These are phyloP conservation scores for Nomada goodeniana DNA, from an alignment of 2,888 invertebrate genomes.

Conservation along the genomic window DNA sequence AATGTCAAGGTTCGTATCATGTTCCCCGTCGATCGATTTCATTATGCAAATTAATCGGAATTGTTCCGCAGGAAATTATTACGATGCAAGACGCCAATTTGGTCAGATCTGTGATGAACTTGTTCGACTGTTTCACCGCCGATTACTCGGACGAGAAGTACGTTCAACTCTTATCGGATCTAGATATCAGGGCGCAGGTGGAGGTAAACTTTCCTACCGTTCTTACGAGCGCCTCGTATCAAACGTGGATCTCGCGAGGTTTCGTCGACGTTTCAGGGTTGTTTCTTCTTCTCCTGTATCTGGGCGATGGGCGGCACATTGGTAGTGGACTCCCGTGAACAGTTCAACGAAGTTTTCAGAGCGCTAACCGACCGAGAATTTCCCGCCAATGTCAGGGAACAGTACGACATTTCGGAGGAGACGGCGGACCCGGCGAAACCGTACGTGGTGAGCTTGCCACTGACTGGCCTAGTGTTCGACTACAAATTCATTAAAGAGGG, in stretches of 20 bases:
- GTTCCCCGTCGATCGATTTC: conserved; percentile 32
- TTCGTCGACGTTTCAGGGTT: conserved; percentile 87
- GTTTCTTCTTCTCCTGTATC: conserved; percentile 96
- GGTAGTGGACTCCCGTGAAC: conserved; percentile 89
- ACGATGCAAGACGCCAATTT: conserved; percentile 94
- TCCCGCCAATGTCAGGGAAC: conserved; percentile 87
- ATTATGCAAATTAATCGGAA: neutral
- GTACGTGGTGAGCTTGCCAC: conserved; percentile 93
- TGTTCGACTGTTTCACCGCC: conserved; percentile 95
- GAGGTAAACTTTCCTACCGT: conserved; percentile 86
- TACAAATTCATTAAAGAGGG: conserved; percentile 96
- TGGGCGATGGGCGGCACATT: conserved; percentile 96
- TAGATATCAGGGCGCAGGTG: conserved; percentile 93
- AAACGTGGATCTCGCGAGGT: neutral
- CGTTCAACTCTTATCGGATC: conserved; percentile 89
- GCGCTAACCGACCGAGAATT: conserved; percentile 93
- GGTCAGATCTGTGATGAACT: conserved; percentile 91
- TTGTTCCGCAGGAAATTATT: conserved; percentile 90
- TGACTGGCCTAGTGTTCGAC: conserved; percentile 93
- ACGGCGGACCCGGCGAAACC: conserved; percentile 86
- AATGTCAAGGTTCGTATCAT: conserved; percentile 86
- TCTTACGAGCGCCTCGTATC: neutral
- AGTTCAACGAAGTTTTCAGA: conserved; percentile 90
- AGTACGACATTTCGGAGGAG: conserved; percentile 85
- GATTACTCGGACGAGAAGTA: conserved; percentile 92